Evolutionary conservation across 2,113 vertebrate species (phyloP), one percentile per base, ranked within the genome.

Genomic region (Macaca fascicularis): DNA sequence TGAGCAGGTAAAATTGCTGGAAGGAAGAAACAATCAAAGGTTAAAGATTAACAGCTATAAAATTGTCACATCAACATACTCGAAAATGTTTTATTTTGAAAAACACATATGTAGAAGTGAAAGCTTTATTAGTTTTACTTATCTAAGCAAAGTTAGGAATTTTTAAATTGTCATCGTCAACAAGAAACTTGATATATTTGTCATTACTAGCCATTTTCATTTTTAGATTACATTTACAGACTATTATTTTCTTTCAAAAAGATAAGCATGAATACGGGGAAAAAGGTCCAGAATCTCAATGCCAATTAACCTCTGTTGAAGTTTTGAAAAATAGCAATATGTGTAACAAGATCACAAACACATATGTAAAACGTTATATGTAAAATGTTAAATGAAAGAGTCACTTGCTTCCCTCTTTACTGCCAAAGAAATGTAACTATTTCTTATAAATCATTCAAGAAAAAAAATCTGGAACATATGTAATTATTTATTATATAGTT

Each of bases 1-100:
- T 99, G 98, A 32, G 98, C 98, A 13, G 98, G 98, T 97, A 99
- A 98, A 94, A 97, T 96, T 90, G 98, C 99, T 99, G 89, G 45
- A 97, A 97, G 57, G 43, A 55, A 97, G 78, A 97, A 0, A 92
- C 3, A 96, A 55, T 93, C 14, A 95, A 48, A 0, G 16, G 43
- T 85, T 13, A 16, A 25, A 55, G 52, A 89, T 17, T 35, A 97
- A 82, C 40, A 86, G 11, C 48, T 80, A 90, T 13, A 84, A 78
- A 88, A 57, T 38, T 32, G 86, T 61, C 50, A 82, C 10, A 93
- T 50, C n/a, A 86, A 79, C 75, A 84, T 3, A 86, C 13, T n/a
- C 89, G 40, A 85, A 89, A 89, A 84, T 17, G 40, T 76, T 84
- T 69, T 86, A 76, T 81, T 96, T 72, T 88, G 27, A 91, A 93